Evolutionary conservation across 1,140 invertebrate species (phyloP).

Genomic region (Vanessa tameamea): DNA sequence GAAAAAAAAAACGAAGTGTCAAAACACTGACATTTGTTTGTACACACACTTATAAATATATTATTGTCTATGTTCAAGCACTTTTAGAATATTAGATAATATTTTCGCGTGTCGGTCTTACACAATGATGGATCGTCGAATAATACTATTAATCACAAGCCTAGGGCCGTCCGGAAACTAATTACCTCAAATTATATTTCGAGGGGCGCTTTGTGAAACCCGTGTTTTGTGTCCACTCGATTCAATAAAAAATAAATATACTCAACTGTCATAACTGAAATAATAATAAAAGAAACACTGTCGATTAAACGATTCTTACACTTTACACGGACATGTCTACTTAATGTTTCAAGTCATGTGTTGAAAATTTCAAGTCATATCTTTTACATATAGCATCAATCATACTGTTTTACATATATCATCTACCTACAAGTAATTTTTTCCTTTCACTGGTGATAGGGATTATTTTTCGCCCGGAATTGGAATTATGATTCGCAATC

Average conservation of each 20-base stretch:
- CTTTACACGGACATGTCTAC: too few relatives aligned
- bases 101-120: constrained; percentile 33
- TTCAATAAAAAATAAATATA: constrained; percentile 1
- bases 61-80: not conserved
- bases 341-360: too few relatives aligned
- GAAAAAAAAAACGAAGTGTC: not conserved
- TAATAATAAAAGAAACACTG: too few relatives aligned
- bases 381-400: too few relatives aligned
- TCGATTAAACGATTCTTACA: too few relatives aligned
- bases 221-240: constrained; percentile 11
- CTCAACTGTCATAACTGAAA: not conserved
- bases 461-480: too few relatives aligned
- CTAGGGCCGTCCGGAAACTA: constrained; percentile 36
- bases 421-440: too few relatives aligned
- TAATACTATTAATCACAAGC: constrained; percentile 42
- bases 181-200: constrained; percentile 37
- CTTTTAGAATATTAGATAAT: constrained; percentile 30
- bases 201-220: constrained; percentile 13
- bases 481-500: too few relatives aligned
- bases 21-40: not conserved
- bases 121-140: constrained; percentile 41
- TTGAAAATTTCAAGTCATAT: too few relatives aligned
- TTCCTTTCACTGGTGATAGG: too few relatives aligned
- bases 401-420: too few relatives aligned
- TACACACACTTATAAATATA: not conserved